Base-by-base conservation (phyloP, 92 coral and sea anemone genomes). In the Pocillopora meandrina region DNA sequence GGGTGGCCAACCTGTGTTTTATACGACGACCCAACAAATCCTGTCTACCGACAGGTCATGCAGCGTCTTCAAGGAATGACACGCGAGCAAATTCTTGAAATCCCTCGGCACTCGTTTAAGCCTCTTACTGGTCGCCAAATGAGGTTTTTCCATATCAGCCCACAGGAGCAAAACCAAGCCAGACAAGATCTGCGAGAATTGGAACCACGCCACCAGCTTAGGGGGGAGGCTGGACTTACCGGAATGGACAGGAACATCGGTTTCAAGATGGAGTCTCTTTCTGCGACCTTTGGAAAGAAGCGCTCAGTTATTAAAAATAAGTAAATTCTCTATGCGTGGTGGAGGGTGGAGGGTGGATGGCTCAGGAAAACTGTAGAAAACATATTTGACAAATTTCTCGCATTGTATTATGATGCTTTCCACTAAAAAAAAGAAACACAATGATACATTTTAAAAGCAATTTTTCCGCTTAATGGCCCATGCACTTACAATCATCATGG, bases 51-150 rank as follows among this genome's bases (percentile, higher is more conserved):
- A 1, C 57, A 36, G 8, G n/a, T 81, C 58, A 60, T 81, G 56
- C 13, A 52, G 18, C 85, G 85, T 3, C 19, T 81, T 56, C 67
- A 69, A 17, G 68, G 69, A 17, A 81, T 69, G 85, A 81, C 76
- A 5, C 76, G 34, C 12, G 17, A 60, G 13, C 77, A 81, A 56
- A 81, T 81, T n/a, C 59, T 9, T 19, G 52, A 59, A 7, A 19
- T 81, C 14, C 85, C 85, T 9, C 64, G 85, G 35, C 85, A 81
- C 60, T 70, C 77, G 12, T 81, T 81, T 70, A 57, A 76, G 17
- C 76, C 85, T 4, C 56, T 71, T 23, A 81, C 35, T 31, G 58
- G 19, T 33, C 60, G 75, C 17, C 85, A 81, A 33, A 58, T 81
- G 76, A 16, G 85, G 47, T 61, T 57, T 59, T 71, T 81, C 57